These are phyloP conservation scores for Papilio polytes DNA, from an alignment of 1,140 invertebrate species.

Conservation along the genomic window DNA sequence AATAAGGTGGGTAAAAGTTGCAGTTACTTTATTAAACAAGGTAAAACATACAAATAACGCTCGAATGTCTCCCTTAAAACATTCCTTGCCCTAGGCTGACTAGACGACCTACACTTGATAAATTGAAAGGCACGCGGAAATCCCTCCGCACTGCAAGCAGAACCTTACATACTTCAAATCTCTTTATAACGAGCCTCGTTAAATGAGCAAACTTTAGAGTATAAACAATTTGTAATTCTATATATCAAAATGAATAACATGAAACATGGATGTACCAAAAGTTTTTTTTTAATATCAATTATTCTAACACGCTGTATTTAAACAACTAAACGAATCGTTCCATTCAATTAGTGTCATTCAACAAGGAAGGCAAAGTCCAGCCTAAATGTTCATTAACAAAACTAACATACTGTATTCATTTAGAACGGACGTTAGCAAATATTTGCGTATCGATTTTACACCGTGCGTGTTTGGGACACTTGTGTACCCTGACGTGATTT, in stretches of 20 bases:
- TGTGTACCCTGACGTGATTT: slow-evolving; percentile 12
- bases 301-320: slow-evolving; percentile 44
- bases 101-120: slow-evolving; percentile 13
- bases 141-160: neutral
- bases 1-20: neutral
- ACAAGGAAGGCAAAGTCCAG: slow-evolving; percentile 35
- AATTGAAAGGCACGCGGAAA: neutral
- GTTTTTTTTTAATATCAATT: slow-evolving; percentile 41
- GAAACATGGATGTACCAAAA: no score
- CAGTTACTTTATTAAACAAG: neutral
- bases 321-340: slow-evolving; percentile 46
- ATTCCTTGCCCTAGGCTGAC: neutral
- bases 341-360: slow-evolving; percentile 52
- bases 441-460: slow-evolving; percentile 24
- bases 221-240: neutral
- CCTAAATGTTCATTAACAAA: slow-evolving; percentile 45
- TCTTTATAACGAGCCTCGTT: neutral
- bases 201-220: neutral
- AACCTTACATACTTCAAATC: slow-evolving; percentile 12
- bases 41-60: neutral
- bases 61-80: neutral
- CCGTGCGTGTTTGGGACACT: slow-evolving; percentile 10
- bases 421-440: slow-evolving; percentile 9
- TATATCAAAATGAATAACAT: neutral
- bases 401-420: slow-evolving; percentile 14